Percentiles rank a stretch among this genome's conserved stretches.
These are phyloP conservation scores for Acanthoscelides obtectus DNA, from an alignment of 2,888 invertebrate species.

Conservation along the genomic window DNA sequence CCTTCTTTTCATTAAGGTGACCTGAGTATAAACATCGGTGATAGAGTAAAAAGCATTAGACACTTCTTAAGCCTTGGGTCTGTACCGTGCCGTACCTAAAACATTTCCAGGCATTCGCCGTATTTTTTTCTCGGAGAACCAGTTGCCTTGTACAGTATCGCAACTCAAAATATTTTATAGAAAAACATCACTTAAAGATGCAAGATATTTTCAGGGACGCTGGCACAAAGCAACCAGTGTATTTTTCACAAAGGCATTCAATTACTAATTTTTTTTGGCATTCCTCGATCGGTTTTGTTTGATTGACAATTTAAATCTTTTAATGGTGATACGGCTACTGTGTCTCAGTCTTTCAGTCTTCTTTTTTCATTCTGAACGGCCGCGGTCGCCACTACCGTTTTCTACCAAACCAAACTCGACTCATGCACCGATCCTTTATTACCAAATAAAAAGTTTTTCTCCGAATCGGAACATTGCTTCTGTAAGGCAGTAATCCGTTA, in stretches of 20 bases:
- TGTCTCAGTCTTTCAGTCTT: background rate
- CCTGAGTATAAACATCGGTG: too few species aligned
- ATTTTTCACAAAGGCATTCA: slow-evolving; percentile 1
- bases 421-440: background rate
- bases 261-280: slow-evolving; percentile 6
- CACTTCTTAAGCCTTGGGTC: too few species aligned
- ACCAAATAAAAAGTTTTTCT: background rate
- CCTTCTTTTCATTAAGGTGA: too few species aligned
- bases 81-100: background rate
- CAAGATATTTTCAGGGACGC: slow-evolving; percentile 6
- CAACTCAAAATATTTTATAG: slow-evolving; percentile 11
- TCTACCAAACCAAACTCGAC: background rate
- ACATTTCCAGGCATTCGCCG: slow-evolving; percentile 6
- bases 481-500: background rate
- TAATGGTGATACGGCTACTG: background rate
- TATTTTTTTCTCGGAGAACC: slow-evolving; percentile 6
- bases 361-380: background rate
- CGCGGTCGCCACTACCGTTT: background rate
- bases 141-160: slow-evolving; percentile 9
- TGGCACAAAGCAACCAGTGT: background rate
- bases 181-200: slow-evolving; percentile 8
- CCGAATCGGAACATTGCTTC: background rate
- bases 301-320: background rate
- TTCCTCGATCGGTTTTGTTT: slow-evolving; percentile 2
- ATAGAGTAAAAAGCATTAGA: too few species aligned